phyloP scores from a whole-genome alignment of 2,113 vertebrate genomes.

The Psilopsiagon aurifrons region DNA sequence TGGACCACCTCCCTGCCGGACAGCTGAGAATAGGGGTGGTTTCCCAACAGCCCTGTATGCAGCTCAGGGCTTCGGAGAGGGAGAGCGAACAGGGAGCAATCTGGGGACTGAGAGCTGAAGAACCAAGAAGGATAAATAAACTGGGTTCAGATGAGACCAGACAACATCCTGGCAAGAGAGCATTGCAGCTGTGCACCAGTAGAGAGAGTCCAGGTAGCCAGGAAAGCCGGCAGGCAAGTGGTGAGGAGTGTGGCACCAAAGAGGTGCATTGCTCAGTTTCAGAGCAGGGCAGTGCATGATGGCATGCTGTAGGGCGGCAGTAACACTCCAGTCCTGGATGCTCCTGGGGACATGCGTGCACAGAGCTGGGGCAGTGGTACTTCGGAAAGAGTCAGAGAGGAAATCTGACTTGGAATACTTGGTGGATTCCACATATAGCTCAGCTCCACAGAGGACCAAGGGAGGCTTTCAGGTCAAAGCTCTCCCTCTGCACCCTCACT shows the following conservation, averaged over 20 bases:
- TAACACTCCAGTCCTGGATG: accelerated
- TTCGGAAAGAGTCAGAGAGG: background rate
- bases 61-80: background rate
- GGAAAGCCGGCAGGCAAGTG: background rate
- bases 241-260: background rate
- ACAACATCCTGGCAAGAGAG: background rate
- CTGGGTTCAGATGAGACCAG: background rate
- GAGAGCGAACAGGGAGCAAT: background rate
- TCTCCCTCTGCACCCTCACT: background rate
- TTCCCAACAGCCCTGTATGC: background rate
- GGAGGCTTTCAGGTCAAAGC: background rate
- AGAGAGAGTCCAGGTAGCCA: background rate
- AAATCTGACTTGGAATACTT: background rate
- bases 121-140: background rate
- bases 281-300: accelerated
- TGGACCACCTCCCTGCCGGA: accelerated
- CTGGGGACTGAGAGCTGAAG: background rate
- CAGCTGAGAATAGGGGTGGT: background rate
- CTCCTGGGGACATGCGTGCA: background rate
- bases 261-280: background rate
- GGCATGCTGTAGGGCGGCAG: background rate
- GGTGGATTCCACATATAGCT: background rate
- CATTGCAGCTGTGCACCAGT: accelerated
- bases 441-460: accelerated
- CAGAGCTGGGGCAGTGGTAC: accelerated